Base-by-base conservation (phyloP, 2,888 invertebrate species). In the Lycia hirtaria region DNA sequence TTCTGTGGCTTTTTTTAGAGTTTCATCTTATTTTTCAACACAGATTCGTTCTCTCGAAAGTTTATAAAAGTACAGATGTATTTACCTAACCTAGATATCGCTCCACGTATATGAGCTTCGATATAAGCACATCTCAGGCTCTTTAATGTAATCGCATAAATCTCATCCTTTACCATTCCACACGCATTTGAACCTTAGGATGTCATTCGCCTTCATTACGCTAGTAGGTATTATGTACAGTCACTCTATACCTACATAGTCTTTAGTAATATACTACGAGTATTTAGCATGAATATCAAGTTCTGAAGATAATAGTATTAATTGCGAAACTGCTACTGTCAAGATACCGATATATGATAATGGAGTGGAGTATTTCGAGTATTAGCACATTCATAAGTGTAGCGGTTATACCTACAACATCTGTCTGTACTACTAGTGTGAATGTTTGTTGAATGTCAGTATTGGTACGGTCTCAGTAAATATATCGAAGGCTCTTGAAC, bases 331-430 rank as follows among this genome's bases (percentile, higher is more conserved):
- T 20, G 22, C 1, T 15, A 47, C n/a, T 57, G 52, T 48, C 47
- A 52, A 47, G 35, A 57, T 51, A 43, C 57, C 33, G 50, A 50
- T 59, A 50, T 24, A 58, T 49, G 50, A 54, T 59, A 54, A 59
- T 53, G 20, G 33, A 15, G 12, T 24, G 3, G 33, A 43, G 26
- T 44, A 38, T 40, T 19, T 37, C n/a, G n/a, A 26, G 28, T 40
- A 14, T 51, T 56, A 41, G 38, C 35, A 55, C 33, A 4, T 17
- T n/a, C 32, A 35, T 37, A 5, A 7, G n/a, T n/a, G 5, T 50
- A 50, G 43, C 32, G 17, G 22, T 41, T 12, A 48, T 33, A 35
- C 22, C 26, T 14, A 4, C 9, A 15, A 35, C 0, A 15, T 10
- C 4, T n/a, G n/a, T n/a, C n/a, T n/a, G n/a, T n/a, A n/a, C n/a